Base-by-base conservation (phyloP, 2,113 vertebrate species). In the Eurystomus gularis region DNA sequence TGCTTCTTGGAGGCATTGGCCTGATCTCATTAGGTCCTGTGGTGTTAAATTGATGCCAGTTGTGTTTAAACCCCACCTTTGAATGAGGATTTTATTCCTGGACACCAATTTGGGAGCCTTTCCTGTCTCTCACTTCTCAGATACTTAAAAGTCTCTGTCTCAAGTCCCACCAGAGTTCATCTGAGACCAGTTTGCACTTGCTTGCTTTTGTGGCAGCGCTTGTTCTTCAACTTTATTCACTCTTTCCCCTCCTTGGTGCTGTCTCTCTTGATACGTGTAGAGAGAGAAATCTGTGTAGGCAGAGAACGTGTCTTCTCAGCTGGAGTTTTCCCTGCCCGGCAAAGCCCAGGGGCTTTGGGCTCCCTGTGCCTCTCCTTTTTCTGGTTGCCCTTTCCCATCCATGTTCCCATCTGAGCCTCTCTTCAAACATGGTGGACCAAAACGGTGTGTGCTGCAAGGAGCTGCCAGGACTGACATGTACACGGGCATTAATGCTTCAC, bases 31-130 rank as follows among this genome's bases (percentile, higher is more conserved):
- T 18, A 54, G 29, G 10, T 52, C 62, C 37, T 25, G 17, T 31
- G 62, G 19, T 48, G 49, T 24, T 58, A 37, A 68, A 17, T 6
- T 21, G 29, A 1, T 40, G 7, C 9, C 44, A 14, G 18, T 35
- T 1, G 0, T 73, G 21, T 52, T 35, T 48, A 26, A 26, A 18
- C 19, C 14, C 18, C 19, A 14, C 17, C 16, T 17, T 1, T 1
- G 3, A 73, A 13, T 6, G 61, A 44, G 33, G 69, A 15, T 49
- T 64, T 86, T 66, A 25, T n/a, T 52, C 48, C 24, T 0, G 2
- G 21, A 20, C 25, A 39, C n/a, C 39, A 70, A 6, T 81, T 24
- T 76, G 76, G 64, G 55, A 60, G 58, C 33, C 33, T 51, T 77
- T 66, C 81, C 52, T 77, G 33, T 28, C 44, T 23, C 39, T 54